Conservation (phyloP, 2,888 invertebrate genomes). For the Criorhina ranunculi region DNA sequence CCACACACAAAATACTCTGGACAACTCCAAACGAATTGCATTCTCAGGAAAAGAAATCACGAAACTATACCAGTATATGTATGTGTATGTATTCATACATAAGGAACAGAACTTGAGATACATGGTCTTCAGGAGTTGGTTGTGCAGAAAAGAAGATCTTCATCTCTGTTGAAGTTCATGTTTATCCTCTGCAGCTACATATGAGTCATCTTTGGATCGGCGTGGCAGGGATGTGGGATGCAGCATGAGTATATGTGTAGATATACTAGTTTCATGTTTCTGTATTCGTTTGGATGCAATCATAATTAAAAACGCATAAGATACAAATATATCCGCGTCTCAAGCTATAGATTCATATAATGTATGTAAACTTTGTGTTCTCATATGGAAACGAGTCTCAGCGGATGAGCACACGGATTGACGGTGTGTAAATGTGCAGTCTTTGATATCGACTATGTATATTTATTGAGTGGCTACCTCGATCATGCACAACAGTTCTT, state of each 20-base stretch:
- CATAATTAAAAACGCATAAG: slow-evolving; percentile 65
- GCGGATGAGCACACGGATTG: slow-evolving; percentile 9
- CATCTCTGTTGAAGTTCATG: slow-evolving; percentile 40
- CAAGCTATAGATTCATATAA: slow-evolving; percentile 2
- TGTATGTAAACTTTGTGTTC: slow-evolving; percentile 11
- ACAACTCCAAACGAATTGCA: slow-evolving; percentile 20
- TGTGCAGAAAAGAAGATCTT: slow-evolving; percentile 41
- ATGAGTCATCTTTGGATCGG: slow-evolving; percentile 54
- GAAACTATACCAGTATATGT: slow-evolving; percentile 7
- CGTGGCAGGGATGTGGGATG: slow-evolving; percentile 31
- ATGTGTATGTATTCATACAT: too few relatives aligned
- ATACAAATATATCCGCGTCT: slow-evolving; percentile 25
- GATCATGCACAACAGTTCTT: slow-evolving; percentile 44
- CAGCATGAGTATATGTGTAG: slow-evolving; percentile 8
- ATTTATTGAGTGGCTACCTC: slow-evolving; percentile 34
- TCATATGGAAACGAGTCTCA: slow-evolving; percentile 14
- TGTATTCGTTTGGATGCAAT: slow-evolving; percentile 52
- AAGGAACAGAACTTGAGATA: slow-evolving; percentile 40
- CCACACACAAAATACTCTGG: slow-evolving; percentile 47
- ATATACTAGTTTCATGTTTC: slow-evolving; percentile 52
- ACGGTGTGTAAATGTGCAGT: background rate
- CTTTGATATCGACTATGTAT: slow-evolving; percentile 17
- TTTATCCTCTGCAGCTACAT: slow-evolving; percentile 18
- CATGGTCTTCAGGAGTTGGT: slow-evolving; percentile 19
- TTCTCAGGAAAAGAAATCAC: slow-evolving; percentile 49